Percentiles rank a stretch among this genome's conserved stretches.
phyloP scores from a whole-genome alignment of 2,888 invertebrate species.

The Trilocha varians region DNA sequence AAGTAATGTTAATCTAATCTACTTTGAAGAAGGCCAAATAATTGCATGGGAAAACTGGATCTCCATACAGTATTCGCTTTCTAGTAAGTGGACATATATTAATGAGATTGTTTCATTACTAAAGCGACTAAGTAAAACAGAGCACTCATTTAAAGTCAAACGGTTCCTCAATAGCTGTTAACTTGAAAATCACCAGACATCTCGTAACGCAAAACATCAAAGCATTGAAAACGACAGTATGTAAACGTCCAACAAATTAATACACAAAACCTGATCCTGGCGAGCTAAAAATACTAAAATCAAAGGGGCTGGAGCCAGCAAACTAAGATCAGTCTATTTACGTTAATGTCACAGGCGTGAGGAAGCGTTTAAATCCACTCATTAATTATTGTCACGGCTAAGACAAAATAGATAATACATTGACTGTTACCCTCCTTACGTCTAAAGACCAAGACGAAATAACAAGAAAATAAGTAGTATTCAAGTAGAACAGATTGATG shows the following conservation, averaged over 20 bases:
- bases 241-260: constrained; percentile 61
- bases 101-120: background rate
- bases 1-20: too few species aligned
- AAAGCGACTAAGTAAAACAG: constrained; percentile 17
- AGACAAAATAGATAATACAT: constrained; percentile 72
- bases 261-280: constrained; percentile 58
- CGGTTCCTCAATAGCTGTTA: constrained; percentile 39
- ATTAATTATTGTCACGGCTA: constrained; percentile 72
- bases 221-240: constrained; percentile 49
- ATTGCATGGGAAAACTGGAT: too few species aligned
- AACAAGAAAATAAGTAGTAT: constrained; percentile 57
- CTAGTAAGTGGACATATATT: too few species aligned
- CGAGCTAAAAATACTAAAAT: constrained; percentile 68
- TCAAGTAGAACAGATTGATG: constrained; percentile 60
- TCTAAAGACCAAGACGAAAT: constrained; percentile 60
- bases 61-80: too few species aligned
- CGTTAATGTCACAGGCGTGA: constrained; percentile 73
- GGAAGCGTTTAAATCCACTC: constrained; percentile 73
- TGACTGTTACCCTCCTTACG: constrained; percentile 55
- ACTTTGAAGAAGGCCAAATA: too few species aligned
- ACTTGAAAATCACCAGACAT: constrained; percentile 62
- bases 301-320: constrained; percentile 62
- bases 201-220: constrained; percentile 64
- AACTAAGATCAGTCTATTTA: constrained; percentile 71
- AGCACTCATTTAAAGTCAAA: constrained; percentile 31